A percentile compares a stretch with the other conserved stretches of the same genome.
Conservation (phyloP, 2,113 vertebrate species). For the Piaya cayana region DNA sequence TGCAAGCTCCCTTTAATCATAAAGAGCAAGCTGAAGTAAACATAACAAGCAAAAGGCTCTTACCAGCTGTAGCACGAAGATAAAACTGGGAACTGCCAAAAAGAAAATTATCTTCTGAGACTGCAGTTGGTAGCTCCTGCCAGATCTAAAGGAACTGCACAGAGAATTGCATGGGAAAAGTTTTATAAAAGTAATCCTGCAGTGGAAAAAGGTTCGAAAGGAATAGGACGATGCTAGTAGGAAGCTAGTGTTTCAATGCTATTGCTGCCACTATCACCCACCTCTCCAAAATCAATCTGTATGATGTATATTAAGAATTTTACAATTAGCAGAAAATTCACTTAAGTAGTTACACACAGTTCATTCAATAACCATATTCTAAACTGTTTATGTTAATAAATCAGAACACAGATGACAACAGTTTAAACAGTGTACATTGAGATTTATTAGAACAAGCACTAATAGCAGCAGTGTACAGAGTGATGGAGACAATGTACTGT, state of each 20-base stretch:
- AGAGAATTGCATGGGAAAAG: neutral
- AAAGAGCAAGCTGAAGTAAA: neutral
- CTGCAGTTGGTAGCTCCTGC: neutral
- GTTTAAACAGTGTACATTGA: slow-evolving; percentile 71
- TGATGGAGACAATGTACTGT: slow-evolving; percentile 85
- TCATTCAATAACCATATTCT: neutral
- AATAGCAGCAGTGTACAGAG: slow-evolving; percentile 86
- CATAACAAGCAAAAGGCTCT: neutral
- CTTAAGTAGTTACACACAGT: neutral
- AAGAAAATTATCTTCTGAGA: slow-evolving; percentile 1
- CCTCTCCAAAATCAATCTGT: neutral
- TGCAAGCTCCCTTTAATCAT: neutral
- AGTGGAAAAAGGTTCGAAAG: neutral
- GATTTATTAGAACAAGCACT: slow-evolving; percentile 93
- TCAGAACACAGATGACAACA: slow-evolving; percentile 32
- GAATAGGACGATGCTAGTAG: neutral
- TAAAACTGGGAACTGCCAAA: neutral
- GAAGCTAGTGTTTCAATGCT: neutral
- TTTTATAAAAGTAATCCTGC: neutral
- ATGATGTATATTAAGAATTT: neutral
- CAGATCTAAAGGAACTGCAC: slow-evolving; percentile 3
- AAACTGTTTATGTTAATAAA: slow-evolving; percentile 4
- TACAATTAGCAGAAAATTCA: neutral
- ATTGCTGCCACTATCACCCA: neutral
- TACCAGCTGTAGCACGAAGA: slow-evolving; percentile 1